Evolutionary conservation across 2,888 invertebrate species (phyloP), one percentile per base, ranked within the genome.

Genomic region (Clepsis dumicolana): DNA sequence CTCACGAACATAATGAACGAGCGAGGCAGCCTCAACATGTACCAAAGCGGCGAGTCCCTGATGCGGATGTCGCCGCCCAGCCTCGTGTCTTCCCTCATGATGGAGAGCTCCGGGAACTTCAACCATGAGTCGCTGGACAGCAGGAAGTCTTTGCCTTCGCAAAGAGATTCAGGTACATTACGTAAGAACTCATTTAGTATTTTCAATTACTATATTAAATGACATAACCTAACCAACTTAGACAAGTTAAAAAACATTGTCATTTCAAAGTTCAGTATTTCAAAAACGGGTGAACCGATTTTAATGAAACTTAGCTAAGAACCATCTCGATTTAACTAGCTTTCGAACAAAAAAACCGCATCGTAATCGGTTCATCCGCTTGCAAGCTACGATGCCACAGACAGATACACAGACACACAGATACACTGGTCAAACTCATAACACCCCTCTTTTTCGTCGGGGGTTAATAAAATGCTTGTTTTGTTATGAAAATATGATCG

Each of bases 31-130:
- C 81, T 93, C 4, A 90, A 88, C 77, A 93, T 93, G 93, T 93
- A 91, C 72, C 90, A 88, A 72, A 93, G 92, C 72, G 93, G 93
- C 0, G 93, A 93, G 70, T 91, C 89, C 0, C 79, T 93, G 0
- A 91, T 91, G 91, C 77, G 92, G 5, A 94, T 84, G 95, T 95
- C 90, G 0, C 95, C 95, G 0, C 95, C 95, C 0, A 95, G 95
- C 74, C 87, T 95, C 25, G 94, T 95, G 16, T 95, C 95, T 16
- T 95, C 95, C 0, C 74, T 93, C 0, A 81, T 93, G 1, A 93
- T 94, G 93, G 94, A 94, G 72, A 88, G 81, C 72, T 94, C 94
- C 1, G 92, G 91, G 8, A 91, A 81, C 24, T 92, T 91, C 82
- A 90, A 92, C 76, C 75, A 75, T 0, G 93, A 93, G 74, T 89